These are phyloP conservation scores for Acanthococcus lagerstroemiae DNA, from an alignment of 2,888 invertebrate genomes.

Conservation along the genomic window DNA sequence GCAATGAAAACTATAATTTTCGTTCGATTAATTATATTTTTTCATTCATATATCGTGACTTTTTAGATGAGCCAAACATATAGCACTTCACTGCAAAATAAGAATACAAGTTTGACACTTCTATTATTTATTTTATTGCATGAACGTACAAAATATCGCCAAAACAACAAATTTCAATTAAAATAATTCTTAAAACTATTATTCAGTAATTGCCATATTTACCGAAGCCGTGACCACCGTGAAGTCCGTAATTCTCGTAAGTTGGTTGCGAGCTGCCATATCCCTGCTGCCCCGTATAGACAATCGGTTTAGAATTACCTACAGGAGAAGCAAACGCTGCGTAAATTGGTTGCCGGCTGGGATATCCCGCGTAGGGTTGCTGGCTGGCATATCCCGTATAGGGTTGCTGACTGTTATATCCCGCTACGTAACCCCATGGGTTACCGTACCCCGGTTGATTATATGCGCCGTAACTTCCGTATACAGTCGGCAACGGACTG, in stretches of 20 bases:
- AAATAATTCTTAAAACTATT: too few relatives aligned
- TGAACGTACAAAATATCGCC: too few relatives aligned
- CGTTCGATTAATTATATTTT: too few relatives aligned
- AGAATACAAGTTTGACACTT: too few relatives aligned
- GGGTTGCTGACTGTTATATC: background rate
- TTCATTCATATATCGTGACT: too few relatives aligned
- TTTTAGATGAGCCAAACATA: too few relatives aligned
- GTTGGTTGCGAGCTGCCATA: conserved; percentile 10
- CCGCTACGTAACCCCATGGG: background rate
- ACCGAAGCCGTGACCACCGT: conserved; percentile 26
- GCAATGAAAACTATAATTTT: too few relatives aligned
- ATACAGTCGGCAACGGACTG: background rate
- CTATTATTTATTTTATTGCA: too few relatives aligned
- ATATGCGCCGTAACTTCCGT: background rate
- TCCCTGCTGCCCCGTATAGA: background rate
- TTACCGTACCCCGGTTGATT: background rate
- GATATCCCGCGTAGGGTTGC: background rate
- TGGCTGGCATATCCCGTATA: background rate
- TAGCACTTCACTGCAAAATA: too few relatives aligned
- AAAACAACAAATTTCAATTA: too few relatives aligned
- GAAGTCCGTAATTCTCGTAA: conserved; percentile 28
- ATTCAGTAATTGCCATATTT: conserved; percentile 27
- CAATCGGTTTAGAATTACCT: background rate
- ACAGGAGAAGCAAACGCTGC: background rate
- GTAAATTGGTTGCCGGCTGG: background rate